Conservation (phyloP, 2,888 invertebrate species). For the Erpobdella octoculata region DNA sequence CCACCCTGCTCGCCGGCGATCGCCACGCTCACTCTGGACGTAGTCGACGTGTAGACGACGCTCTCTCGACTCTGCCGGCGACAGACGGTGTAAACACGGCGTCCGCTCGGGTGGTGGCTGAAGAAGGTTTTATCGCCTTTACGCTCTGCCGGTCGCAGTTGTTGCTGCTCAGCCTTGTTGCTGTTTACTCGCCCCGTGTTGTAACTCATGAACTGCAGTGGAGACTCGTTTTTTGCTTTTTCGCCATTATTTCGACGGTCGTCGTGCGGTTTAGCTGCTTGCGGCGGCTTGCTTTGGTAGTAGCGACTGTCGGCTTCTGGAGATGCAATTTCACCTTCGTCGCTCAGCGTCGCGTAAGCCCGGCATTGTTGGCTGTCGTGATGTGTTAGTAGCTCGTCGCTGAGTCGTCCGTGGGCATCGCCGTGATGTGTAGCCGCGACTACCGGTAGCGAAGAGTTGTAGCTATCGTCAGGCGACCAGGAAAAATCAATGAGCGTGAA, state of each 20-base stretch:
- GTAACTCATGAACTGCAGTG: neutral
- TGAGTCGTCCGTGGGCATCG: neutral
- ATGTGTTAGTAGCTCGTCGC: neutral
- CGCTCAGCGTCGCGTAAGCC: conserved; percentile 12
- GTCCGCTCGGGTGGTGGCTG: neutral
- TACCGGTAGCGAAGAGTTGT: neutral
- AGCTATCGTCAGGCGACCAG: neutral
- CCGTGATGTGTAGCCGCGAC: neutral
- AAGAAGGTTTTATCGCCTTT: neutral
- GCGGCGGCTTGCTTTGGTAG: neutral
- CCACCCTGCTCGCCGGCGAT: neutral
- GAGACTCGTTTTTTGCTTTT: neutral
- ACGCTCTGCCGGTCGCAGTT: neutral
- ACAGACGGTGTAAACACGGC: conserved; percentile 18
- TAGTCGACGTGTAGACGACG: conserved; percentile 26
- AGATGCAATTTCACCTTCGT: neutral
- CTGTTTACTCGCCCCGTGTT: neutral
- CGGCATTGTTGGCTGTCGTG: neutral
- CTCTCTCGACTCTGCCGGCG: conserved; percentile 18
- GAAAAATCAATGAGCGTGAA: conserved; percentile 35
- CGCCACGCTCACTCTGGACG: conserved; percentile 14
- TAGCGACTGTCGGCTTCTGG: neutral
- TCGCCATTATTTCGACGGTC: neutral
- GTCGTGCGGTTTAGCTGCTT: neutral
- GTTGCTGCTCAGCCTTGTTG: neutral